Conservation (phyloP, 2,888 invertebrate species). For the Caenorhabditis macrosperma region DNA sequence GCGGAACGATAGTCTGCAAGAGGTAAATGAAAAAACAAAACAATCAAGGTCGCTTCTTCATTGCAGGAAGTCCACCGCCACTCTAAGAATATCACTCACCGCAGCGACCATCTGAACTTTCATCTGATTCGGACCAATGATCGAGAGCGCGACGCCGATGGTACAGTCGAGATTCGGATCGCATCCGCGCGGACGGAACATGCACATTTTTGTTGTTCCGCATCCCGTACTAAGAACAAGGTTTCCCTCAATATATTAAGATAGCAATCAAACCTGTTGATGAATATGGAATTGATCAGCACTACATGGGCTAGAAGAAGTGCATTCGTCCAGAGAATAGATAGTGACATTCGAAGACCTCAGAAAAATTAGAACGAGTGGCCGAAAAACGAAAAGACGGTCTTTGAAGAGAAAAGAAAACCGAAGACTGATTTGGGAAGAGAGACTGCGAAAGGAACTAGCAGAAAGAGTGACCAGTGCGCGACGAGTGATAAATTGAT, state of each 20-base stretch:
- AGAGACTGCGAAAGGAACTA: constrained; percentile 11
- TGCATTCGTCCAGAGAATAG: not conserved
- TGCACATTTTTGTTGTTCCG: constrained; percentile 74
- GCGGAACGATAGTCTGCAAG: constrained; percentile 67
- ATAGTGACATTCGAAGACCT: constrained; percentile 36
- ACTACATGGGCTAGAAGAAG: constrained; percentile 1
- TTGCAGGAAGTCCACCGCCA: not conserved
- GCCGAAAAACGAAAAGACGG: not conserved
- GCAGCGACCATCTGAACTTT: constrained; percentile 75
- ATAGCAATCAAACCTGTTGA: constrained; percentile 44
- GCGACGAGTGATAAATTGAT: constrained; percentile 47
- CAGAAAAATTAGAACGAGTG: constrained; percentile 11
- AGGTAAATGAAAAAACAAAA: constrained; percentile 17
- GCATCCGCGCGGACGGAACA: constrained; percentile 77
- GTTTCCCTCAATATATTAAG: no score
- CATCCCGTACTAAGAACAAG: constrained; percentile 75
- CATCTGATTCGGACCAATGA: constrained; percentile 69
- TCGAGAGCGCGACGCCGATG: constrained; percentile 67
- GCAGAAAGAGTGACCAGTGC: constrained; percentile 15
- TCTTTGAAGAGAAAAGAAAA: constrained; percentile 10
- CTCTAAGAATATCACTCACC: constrained; percentile 28
- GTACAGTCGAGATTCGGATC: constrained; percentile 77
- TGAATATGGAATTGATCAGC: constrained; percentile 10
- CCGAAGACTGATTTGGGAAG: constrained; percentile 25
- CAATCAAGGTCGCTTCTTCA: constrained; percentile 9